Percentiles rank a stretch among this genome's conserved stretches.
phyloP scores from a whole-genome alignment of 2,797 vertebrate species.

The Serranus cabrilla region DNA sequence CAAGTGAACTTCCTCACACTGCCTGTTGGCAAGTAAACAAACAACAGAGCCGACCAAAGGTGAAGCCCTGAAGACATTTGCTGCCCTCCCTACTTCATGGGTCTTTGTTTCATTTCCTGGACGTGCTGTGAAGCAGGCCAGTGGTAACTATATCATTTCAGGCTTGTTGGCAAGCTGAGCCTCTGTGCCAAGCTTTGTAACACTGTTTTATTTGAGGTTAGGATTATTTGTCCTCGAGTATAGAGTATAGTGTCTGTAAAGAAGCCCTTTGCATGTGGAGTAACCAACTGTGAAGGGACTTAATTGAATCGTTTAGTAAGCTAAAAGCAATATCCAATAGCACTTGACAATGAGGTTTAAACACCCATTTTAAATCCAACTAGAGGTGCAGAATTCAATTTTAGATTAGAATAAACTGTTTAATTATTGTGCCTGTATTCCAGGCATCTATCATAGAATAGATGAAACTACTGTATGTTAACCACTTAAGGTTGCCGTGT shows the following conservation, averaged over 20 bases:
- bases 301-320: constrained; percentile 47
- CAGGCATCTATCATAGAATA: constrained; percentile 4
- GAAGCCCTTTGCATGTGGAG: constrained; percentile 16
- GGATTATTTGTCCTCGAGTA: constrained; percentile 28
- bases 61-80: constrained; percentile 42
- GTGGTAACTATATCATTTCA: constrained; percentile 56
- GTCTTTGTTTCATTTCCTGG: constrained; percentile 65
- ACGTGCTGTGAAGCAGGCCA: constrained; percentile 36
- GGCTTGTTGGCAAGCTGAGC: constrained; percentile 40
- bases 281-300: constrained; percentile 28
- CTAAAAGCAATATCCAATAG: neutral
- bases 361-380: constrained; percentile 12
- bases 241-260: constrained; percentile 14
- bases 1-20: constrained; percentile 56
- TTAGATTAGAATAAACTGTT: constrained; percentile 4
- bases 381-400: constrained; percentile 8
- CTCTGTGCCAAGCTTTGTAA: constrained; percentile 29
- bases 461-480: neutral
- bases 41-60: constrained; percentile 49
- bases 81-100: constrained; percentile 46
- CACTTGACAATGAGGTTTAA: constrained; percentile 25
- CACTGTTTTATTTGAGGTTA: constrained; percentile 46
- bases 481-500: too few relatives aligned
- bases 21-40: constrained; percentile 58
- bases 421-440: neutral